Evolutionary conservation across 1,140 invertebrate species (phyloP).

Genomic region (Heterodera schachtii): DNA sequence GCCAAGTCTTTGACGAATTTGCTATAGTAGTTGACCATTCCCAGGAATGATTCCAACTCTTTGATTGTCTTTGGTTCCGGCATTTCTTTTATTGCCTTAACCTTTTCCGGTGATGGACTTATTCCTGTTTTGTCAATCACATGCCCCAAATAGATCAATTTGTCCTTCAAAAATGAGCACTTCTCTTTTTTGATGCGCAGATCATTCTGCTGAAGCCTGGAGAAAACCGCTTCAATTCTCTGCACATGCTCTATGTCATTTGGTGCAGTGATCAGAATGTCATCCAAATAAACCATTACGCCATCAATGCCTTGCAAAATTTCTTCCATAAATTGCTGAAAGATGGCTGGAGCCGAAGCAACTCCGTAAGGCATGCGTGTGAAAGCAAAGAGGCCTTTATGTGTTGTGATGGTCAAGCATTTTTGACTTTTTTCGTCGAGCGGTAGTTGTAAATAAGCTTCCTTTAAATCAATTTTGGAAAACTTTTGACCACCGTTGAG

Average conservation of each 20-base stretch:
- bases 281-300: conserved; percentile 42
- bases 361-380: conserved; percentile 68
- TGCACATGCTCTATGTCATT: conserved; percentile 19
- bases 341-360: conserved; percentile 67
- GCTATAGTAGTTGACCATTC: conserved; percentile 52
- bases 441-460: too few species aligned
- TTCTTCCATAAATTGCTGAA: conserved; percentile 67
- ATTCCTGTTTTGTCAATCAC: conserved; percentile 40
- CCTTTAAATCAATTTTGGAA: too few species aligned
- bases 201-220: conserved; percentile 31
- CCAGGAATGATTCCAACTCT: conserved; percentile 50
- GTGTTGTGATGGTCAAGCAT: conserved; percentile 21
- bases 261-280: conserved; percentile 32
- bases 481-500: too few species aligned
- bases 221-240: conserved; percentile 14
- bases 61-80: conserved; percentile 40
- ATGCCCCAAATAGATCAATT: conserved; percentile 42
- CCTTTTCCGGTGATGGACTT: conserved; percentile 47
- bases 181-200: conserved; percentile 42
- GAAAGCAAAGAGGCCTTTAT: conserved; percentile 61
- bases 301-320: conserved; percentile 55
- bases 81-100: conserved; percentile 47
- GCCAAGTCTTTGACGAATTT: conserved; percentile 39
- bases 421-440: too few species aligned
- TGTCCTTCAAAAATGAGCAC: conserved; percentile 32